A percentile compares a stretch with the other conserved stretches of the same genome.
These are phyloP conservation scores for Oriolus oriolus DNA, from an alignment of 2,113 vertebrate species.

Conservation along the genomic window DNA sequence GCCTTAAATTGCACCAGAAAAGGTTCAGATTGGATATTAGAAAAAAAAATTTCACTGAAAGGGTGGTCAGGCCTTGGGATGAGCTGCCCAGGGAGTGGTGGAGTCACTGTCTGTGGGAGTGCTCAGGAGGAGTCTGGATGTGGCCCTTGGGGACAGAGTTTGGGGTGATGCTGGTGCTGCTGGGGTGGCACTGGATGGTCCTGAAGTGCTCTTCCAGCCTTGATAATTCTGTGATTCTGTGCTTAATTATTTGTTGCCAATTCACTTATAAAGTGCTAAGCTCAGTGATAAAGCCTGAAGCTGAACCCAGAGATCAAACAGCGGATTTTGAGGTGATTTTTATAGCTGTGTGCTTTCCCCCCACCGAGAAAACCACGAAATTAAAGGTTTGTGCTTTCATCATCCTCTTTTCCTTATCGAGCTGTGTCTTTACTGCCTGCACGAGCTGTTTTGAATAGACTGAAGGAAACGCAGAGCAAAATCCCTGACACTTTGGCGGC, in stretches of 20 bases:
- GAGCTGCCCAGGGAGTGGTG: not conserved
- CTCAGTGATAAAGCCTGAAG: not conserved
- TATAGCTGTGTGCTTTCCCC: not conserved
- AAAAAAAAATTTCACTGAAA: accelerated
- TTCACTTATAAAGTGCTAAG: not conserved
- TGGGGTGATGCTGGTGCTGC: not conserved
- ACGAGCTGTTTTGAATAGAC: accelerated
- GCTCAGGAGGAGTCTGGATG: not conserved
- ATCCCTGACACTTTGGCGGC: not conserved
- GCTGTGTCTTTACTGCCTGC: not conserved
- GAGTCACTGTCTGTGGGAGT: not conserved
- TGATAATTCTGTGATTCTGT: not conserved
- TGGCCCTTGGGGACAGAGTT: not conserved
- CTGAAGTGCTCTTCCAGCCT: accelerated
- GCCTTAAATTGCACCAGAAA: not conserved
- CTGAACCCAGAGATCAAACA: not conserved
- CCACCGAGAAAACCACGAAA: not conserved
- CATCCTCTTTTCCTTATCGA: not conserved
- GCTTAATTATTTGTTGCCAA: not conserved
- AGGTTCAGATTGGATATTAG: accelerated
- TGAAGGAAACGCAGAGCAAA: not conserved
- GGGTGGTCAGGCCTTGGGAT: not conserved
- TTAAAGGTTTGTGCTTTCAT: not conserved
- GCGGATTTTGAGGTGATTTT: not conserved
- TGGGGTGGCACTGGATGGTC: accelerated